Percentiles rank a stretch among this genome's conserved stretches.
phyloP scores from a whole-genome alignment of 2,797 vertebrate genomes.

The Anisognathus igniventris region DNA sequence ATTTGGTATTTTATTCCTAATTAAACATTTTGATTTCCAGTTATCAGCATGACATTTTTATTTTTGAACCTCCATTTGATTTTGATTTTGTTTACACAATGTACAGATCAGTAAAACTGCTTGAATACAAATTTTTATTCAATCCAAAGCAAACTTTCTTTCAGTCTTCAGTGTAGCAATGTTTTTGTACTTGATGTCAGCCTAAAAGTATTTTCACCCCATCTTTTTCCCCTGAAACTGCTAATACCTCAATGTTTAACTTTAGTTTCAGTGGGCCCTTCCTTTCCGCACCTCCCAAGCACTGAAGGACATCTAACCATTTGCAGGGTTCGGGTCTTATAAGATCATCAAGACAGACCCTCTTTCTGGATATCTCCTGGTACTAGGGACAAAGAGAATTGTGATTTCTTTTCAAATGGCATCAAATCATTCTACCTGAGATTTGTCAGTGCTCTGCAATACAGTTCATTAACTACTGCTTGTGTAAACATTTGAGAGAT shows the following conservation, averaged over 20 bases:
- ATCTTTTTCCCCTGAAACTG: neutral
- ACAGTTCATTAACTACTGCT: neutral
- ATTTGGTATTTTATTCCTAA: neutral
- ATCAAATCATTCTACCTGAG: neutral
- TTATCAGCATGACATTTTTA: neutral
- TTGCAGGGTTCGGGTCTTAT: neutral
- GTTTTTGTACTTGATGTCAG: neutral
- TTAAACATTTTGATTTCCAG: neutral
- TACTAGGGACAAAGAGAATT: neutral
- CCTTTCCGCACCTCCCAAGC: neutral
- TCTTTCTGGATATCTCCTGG: neutral
- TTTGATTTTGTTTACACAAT: neutral
- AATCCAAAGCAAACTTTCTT: neutral
- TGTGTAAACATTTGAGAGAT: neutral
- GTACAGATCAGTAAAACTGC: neutral
- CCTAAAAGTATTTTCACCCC: neutral
- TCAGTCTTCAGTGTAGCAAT: neutral
- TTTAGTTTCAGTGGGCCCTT: neutral
- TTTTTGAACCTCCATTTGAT: neutral
- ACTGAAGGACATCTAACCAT: neutral
- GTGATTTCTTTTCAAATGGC: neutral
- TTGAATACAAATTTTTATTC: neutral
- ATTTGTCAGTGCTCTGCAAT: neutral
- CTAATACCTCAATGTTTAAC: neutral
- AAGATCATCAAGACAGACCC: neutral